Evolutionary conservation across 2,888 invertebrate species (phyloP).

Genomic region (Nomada fucata): DNA sequence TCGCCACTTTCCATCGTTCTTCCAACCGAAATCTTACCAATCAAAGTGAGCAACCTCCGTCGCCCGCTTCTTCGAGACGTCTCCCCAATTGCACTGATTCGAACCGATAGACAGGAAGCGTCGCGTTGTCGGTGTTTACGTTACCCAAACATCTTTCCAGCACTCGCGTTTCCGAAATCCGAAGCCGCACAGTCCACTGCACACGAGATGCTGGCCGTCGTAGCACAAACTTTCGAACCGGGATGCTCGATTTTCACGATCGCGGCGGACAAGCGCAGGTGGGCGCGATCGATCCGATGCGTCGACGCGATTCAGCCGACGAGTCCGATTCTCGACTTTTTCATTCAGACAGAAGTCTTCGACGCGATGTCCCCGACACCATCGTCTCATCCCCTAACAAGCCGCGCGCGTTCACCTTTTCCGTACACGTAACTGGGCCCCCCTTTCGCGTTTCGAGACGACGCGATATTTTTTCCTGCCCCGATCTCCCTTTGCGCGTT

Average conservation of each 20-base stretch:
- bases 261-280: neutral
- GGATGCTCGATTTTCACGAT: neutral
- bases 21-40: slow-evolving; percentile 20
- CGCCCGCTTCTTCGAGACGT: neutral
- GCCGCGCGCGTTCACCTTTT: slow-evolving; percentile 6
- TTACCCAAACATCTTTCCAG: neutral
- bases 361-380: neutral
- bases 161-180: slow-evolving; percentile 33
- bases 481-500: neutral
- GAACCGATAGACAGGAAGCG: neutral
- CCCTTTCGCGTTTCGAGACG: neutral
- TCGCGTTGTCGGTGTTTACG: neutral
- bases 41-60: neutral
- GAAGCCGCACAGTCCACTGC: slow-evolving; percentile 66
- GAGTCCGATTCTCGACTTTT: neutral
- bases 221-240: slow-evolving; percentile 23
- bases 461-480: slow-evolving; percentile 2
- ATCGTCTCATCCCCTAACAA: slow-evolving; percentile 2
- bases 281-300: neutral
- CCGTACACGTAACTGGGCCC: neutral
- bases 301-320: neutral
- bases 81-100: neutral
- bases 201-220: slow-evolving; percentile 77
- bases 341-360: neutral
- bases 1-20: neutral